A percentile compares a stretch with the other conserved stretches of the same genome.
phyloP scores from a whole-genome alignment of 2,888 invertebrate species.

The Epinotia nisella region DNA sequence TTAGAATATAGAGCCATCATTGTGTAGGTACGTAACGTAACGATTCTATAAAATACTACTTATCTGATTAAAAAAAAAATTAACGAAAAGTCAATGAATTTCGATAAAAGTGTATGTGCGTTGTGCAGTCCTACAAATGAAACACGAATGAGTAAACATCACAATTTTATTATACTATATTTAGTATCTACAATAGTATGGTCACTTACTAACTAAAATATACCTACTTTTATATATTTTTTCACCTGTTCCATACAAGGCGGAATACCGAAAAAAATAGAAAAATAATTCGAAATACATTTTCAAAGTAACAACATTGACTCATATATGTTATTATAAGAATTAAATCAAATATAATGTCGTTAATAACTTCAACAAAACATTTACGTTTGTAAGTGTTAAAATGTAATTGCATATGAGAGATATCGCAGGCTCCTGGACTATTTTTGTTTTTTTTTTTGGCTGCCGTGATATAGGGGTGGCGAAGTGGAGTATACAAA shows the following conservation, averaged over 20 bases:
- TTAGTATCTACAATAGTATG: constrained; percentile 34
- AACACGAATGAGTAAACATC: constrained; percentile 16
- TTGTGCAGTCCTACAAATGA: neutral
- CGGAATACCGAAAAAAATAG: neutral
- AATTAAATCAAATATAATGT: constrained; percentile 9
- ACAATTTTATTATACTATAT: constrained; percentile 23
- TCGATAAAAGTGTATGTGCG: no score
- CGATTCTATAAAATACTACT: no score
- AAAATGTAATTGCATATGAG: neutral
- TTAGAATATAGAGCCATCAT: no score
- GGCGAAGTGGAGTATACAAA: no score
- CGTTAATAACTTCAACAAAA: neutral
- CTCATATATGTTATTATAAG: constrained; percentile 20
- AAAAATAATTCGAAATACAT: neutral
- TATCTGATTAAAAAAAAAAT: no score
- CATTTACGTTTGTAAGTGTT: neutral
- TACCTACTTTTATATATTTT: neutral
- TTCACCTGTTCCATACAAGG: neutral
- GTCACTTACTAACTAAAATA: constrained; percentile 14
- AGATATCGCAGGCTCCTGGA: no score
- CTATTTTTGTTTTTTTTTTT: no score
- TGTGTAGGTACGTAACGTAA: no score
- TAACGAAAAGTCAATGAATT: no score
- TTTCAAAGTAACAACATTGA: neutral
- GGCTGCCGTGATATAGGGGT: no score